These are phyloP conservation scores for Drosophila kanapiae DNA, from an alignment of 1,140 invertebrate species.

Conservation along the genomic window DNA sequence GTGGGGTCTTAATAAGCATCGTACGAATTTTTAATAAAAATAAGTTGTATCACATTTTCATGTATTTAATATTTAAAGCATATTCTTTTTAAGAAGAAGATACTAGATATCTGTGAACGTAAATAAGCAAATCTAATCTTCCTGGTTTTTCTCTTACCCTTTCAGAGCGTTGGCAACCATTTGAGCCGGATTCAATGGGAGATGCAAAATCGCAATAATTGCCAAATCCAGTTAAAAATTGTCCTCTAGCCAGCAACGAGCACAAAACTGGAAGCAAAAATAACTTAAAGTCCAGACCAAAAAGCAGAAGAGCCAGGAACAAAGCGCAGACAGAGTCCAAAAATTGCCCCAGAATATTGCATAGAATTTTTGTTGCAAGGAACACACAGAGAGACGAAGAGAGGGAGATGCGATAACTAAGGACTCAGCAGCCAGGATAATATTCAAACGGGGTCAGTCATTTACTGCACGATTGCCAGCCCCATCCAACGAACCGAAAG, in stretches of 20 bases:
- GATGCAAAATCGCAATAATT: constrained; percentile 55
- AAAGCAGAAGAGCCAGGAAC: constrained; percentile 23
- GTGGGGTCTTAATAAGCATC: constrained; percentile 8
- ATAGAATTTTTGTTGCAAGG: constrained; percentile 54
- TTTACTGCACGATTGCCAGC: constrained; percentile 76
- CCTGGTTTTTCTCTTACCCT: constrained; percentile 3
- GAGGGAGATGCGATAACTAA: constrained; percentile 29
- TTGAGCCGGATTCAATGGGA: constrained; percentile 34
- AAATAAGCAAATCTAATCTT: constrained; percentile 29
- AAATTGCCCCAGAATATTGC: constrained; percentile 66
- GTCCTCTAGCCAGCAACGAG: constrained; percentile 7
- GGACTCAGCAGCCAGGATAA: constrained; percentile 29
- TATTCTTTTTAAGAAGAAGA: background rate
- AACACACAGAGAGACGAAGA: constrained; percentile 10
- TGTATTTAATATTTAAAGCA: background rate
- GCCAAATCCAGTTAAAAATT: constrained; percentile 44
- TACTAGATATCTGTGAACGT: background rate
- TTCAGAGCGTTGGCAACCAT: constrained; percentile 25
- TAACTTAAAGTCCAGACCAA: constrained; percentile 29
- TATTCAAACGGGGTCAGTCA: constrained; percentile 75
- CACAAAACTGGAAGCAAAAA: constrained; percentile 32
- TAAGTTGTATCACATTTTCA: background rate
- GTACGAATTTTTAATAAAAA: constrained; percentile 3
- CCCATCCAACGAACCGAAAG: constrained; percentile 65
- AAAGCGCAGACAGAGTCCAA: constrained; percentile 46